A percentile compares a stretch with the other conserved stretches of the same genome.
Evolutionary conservation across 2,797 vertebrate species (phyloP).

Genomic region (Myotis myotis): DNA sequence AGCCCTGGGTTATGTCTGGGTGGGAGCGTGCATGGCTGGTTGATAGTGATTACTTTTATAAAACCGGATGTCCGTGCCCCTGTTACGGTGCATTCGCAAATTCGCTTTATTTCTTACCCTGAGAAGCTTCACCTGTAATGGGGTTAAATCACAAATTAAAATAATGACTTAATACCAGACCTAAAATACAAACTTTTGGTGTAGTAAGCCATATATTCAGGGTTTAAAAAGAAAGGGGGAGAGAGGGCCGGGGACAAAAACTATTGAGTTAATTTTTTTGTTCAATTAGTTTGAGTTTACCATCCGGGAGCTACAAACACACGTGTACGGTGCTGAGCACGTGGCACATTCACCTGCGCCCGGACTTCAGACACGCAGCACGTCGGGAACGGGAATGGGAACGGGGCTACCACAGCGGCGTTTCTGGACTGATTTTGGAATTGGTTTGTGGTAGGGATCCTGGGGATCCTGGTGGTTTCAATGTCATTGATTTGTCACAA

Average conservation of each 20-base stretch:
- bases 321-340: fast-evolving
- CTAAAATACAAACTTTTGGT: not conserved
- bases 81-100: fast-evolving
- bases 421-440: too few species aligned
- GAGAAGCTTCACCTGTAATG: not conserved
- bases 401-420: fast-evolving
- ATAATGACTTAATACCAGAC: not conserved
- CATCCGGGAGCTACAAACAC: not conserved
- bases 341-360: fast-evolving
- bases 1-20: not conserved
- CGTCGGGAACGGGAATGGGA: fast-evolving
- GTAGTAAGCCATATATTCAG: not conserved
- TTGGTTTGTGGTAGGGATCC: not conserved
- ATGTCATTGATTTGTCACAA: not conserved
- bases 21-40: fast-evolving
- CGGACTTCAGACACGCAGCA: too few species aligned
- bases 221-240: not conserved
- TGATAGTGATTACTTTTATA: fast-evolving
- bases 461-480: not conserved
- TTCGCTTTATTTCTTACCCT: not conserved
- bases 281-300: too few species aligned
- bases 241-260: not conserved
- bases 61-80: fast-evolving
- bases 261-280: not conserved
- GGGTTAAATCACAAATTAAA: not conserved